phyloP scores from a whole-genome alignment of 2,113 vertebrate genomes.

The Notarius quadriscutis region DNA sequence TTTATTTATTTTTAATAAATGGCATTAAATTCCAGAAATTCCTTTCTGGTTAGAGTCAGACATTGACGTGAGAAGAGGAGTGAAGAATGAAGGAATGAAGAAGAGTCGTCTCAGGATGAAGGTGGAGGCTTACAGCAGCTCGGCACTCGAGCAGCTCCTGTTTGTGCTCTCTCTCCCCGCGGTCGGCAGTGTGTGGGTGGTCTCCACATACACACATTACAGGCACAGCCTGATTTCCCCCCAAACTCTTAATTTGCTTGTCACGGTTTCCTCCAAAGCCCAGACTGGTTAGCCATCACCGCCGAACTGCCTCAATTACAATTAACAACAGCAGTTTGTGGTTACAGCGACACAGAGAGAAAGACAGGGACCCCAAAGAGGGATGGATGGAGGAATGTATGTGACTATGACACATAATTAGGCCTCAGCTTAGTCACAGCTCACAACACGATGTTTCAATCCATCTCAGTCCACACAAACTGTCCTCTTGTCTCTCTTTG shows the following conservation, averaged over 20 bases:
- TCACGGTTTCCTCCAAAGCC: slow-evolving; percentile 70
- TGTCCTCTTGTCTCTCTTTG: background rate
- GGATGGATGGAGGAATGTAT: slow-evolving; percentile 2
- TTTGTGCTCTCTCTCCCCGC: slow-evolving; percentile 42
- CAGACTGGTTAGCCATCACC: slow-evolving; percentile 70
- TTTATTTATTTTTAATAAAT: no score
- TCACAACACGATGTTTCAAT: slow-evolving; percentile 2
- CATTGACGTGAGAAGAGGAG: background rate
- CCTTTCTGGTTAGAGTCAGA: background rate
- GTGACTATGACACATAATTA: background rate
- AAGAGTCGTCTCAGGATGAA: slow-evolving; percentile 21
- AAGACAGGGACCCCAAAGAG: slow-evolving; percentile 6
- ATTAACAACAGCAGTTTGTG: slow-evolving; percentile 68
- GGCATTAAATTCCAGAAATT: no score
- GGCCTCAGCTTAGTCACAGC: slow-evolving; percentile 10
- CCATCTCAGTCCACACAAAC: slow-evolving; percentile 3
- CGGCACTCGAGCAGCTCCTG: slow-evolving; percentile 37
- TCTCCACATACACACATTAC: slow-evolving; percentile 61
- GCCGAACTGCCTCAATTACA: slow-evolving; percentile 65
- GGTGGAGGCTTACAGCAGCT: slow-evolving; percentile 22
- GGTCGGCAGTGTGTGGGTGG: slow-evolving; percentile 70
- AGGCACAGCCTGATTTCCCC: slow-evolving; percentile 64
- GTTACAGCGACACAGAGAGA: slow-evolving; percentile 43
- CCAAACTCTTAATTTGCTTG: slow-evolving; percentile 70
- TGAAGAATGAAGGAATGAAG: slow-evolving; percentile 16